Evolutionary conservation across 2,888 invertebrate species (phyloP).

Genomic region (Loripinus fragilis): DNA sequence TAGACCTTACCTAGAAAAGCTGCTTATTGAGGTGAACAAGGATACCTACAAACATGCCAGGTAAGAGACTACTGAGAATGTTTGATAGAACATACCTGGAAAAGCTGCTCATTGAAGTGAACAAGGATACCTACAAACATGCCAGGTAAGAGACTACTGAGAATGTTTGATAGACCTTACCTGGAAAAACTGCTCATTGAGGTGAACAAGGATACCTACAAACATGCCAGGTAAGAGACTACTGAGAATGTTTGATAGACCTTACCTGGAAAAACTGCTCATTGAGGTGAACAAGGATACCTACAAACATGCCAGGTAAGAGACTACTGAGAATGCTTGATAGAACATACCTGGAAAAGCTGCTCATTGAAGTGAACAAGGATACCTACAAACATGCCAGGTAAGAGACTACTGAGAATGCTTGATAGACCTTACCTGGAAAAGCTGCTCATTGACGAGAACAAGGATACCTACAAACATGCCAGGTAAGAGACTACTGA

Average conservation of each 20-base stretch:
- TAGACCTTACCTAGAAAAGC: constrained; percentile 20
- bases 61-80: background rate
- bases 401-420: no score
- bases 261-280: constrained; percentile 14
- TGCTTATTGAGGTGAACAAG: constrained; percentile 9
- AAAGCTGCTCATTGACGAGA: constrained; percentile 1
- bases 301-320: constrained; percentile 4
- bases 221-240: no score
- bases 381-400: no score
- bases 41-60: background rate
- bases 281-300: constrained; percentile 8
- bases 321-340: no score
- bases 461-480: background rate
- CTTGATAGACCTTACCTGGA: constrained; percentile 34
- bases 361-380: no score
- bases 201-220: no score
- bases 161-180: no score
- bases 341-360: no score
- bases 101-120: constrained; percentile 6
- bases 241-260: constrained; percentile 36
- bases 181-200: no score
- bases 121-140: background rate
- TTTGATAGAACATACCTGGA: constrained; percentile 33
- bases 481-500: constrained; percentile 16
- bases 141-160: constrained; percentile 16